Evolutionary conservation across 2,888 invertebrate genomes (phyloP), one percentile per base, ranked within the genome.

Genomic region (Sarcophaga subvicina): DNA sequence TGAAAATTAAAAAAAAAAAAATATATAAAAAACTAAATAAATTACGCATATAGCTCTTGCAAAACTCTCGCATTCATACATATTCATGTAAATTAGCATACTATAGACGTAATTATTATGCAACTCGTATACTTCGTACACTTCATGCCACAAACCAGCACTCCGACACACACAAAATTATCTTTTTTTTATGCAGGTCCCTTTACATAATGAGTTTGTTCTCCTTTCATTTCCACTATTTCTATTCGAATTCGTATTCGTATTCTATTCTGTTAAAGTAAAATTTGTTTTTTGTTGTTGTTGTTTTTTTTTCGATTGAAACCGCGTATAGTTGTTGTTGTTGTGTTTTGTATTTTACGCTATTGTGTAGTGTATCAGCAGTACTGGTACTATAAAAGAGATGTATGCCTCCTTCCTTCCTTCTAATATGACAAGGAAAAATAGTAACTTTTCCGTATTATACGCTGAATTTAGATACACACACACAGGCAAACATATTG

Each of bases 71-170:
- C 49, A 54, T 69, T 54, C 37, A 83, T 77, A 60, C 78, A 73
- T 83, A 63, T 75, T 70, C 70, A 60, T 79, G 25, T 22, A 75
- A 80, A 84, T 84, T 84, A 75, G 70, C 75, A 84, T 84, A 64
- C 47, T 70, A 75, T 64, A 79, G 63, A 75, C 75, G 75, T 80
- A 84, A 84, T 80, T 75, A 84, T 69, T 59, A 75, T 75, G 69
- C 72, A 78, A 63, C 62, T 78, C 67, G 12, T 45, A 22, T 22
- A n/a, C 62, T 72, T 37, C n/a, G 49, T 73, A 60, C 20, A 22
- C 66, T 49, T 11, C n/a, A n/a, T 45, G 59, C 3, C 22, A 59
- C 10, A 54, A 59, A n/a, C 25, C 59, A 47, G 27, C 27, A 62
- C 27, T 12, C n/a, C 11, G 25, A 4, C 12, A 73, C 54, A 67